A percentile compares a stretch with the other conserved stretches of the same genome.
These are phyloP conservation scores for Picathartes gymnocephalus DNA, from an alignment of 2,113 vertebrate genomes.

Conservation along the genomic window DNA sequence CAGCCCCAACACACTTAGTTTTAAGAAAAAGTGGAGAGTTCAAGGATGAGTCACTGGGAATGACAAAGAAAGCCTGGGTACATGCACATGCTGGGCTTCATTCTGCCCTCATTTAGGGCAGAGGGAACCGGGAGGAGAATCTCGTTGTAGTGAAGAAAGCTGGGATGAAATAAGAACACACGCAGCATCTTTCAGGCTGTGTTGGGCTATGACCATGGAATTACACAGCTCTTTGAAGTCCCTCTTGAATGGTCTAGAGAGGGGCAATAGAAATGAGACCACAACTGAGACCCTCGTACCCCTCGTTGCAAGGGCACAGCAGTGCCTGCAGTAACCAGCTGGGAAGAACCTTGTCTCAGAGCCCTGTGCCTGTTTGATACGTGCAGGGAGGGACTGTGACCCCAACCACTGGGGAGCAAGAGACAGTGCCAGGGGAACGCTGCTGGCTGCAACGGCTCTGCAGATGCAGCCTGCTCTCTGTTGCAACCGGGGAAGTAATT, in stretches of 20 bases:
- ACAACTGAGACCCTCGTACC: neutral
- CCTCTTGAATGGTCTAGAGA: neutral
- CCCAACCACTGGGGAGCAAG: neutral
- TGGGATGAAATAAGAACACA: neutral
- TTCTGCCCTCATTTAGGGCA: neutral
- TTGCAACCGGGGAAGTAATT: neutral
- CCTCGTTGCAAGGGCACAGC: neutral
- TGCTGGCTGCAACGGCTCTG: neutral
- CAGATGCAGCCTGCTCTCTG: neutral
- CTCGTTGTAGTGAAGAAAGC: neutral
- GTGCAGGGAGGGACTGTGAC: neutral
- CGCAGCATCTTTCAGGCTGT: neutral
- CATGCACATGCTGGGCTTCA: neutral
- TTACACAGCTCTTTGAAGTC: neutral
- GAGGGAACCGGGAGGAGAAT: neutral
- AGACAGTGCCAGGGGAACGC: accelerated
- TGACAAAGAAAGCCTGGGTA: neutral
- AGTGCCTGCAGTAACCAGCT: neutral
- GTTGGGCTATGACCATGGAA: neutral
- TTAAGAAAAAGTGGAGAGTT: neutral
- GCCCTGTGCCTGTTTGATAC: neutral
- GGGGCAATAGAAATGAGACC: neutral
- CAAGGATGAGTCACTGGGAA: neutral
- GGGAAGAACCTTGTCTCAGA: neutral
- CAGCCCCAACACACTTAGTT: neutral